Conservation (phyloP, 2,888 invertebrate genomes). For the Parasteatoda lunata region DNA sequence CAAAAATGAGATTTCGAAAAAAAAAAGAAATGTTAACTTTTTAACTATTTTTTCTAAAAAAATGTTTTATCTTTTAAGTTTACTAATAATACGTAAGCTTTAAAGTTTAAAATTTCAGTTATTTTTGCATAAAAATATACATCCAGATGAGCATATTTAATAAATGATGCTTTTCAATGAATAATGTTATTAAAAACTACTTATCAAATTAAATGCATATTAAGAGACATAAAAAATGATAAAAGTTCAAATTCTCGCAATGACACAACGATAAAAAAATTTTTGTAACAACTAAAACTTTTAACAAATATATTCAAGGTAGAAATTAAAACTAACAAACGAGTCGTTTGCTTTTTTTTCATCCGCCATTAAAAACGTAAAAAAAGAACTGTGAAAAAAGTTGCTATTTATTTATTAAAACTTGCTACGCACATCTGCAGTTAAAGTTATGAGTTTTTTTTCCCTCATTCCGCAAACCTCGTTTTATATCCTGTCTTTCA, state of each 20-base stretch:
- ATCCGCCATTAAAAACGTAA: neutral
- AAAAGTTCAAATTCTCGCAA: neutral
- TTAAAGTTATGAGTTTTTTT: neutral
- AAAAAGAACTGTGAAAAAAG: slow-evolving; percentile 8
- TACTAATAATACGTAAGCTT: no score
- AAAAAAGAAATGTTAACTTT: no score
- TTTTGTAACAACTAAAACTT: neutral
- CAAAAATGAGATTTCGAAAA: no score
- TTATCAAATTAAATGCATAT: no score
- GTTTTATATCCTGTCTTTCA: slow-evolving; percentile 65
- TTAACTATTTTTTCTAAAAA: no score
- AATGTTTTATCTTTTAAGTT: no score
- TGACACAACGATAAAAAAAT: neutral
- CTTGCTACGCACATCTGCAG: slow-evolving; percentile 42
- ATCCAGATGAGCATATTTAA: no score
- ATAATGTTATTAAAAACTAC: no score
- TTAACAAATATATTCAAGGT: neutral
- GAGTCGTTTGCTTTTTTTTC: slow-evolving; percentile 34
- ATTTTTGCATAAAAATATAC: no score
- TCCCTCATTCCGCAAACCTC: slow-evolving; percentile 19
- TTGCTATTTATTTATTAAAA: slow-evolving; percentile 63
- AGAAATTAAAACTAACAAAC: slow-evolving; percentile 40
- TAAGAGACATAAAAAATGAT: no score
- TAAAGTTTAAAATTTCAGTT: no score
- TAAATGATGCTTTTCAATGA: no score